Percentiles rank a stretch among this genome's conserved stretches.
Evolutionary conservation across 2,888 invertebrate species (phyloP).

Genomic region (Metacarcinus magister): DNA sequence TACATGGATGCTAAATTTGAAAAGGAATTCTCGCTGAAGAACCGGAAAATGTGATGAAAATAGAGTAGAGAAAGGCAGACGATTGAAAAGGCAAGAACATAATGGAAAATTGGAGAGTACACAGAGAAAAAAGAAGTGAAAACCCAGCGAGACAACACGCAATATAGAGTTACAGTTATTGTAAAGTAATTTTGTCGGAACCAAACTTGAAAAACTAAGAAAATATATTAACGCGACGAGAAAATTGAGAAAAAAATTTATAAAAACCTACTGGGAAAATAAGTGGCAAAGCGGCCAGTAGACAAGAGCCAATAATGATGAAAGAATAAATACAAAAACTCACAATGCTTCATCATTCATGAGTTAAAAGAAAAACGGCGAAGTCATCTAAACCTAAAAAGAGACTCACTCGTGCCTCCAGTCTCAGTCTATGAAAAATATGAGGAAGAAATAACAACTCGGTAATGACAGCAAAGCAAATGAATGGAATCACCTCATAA

Average conservation of each 20-base stretch:
- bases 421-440: not conserved
- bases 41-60: not conserved
- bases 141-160: not conserved
- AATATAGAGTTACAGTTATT: not conserved
- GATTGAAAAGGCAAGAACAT: not conserved
- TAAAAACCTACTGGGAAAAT: not conserved
- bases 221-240: not conserved
- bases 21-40: not conserved
- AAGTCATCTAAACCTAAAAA: not conserved
- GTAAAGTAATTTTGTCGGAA: not conserved
- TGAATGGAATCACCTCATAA: not conserved
- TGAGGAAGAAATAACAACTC: conserved; percentile 10
- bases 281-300: not conserved
- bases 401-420: not conserved
- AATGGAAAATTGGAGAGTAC: not conserved
- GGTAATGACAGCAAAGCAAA: not conserved
- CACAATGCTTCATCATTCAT: not conserved
- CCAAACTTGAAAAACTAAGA: not conserved
- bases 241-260: not conserved
- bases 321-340: not conserved
- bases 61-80: not conserved
- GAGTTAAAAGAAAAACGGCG: not conserved
- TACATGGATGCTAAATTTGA: not conserved
- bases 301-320: not conserved
- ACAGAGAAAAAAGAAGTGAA: not conserved